Conservation (phyloP, 1,140 invertebrate species). For the Galleria mellonella region DNA sequence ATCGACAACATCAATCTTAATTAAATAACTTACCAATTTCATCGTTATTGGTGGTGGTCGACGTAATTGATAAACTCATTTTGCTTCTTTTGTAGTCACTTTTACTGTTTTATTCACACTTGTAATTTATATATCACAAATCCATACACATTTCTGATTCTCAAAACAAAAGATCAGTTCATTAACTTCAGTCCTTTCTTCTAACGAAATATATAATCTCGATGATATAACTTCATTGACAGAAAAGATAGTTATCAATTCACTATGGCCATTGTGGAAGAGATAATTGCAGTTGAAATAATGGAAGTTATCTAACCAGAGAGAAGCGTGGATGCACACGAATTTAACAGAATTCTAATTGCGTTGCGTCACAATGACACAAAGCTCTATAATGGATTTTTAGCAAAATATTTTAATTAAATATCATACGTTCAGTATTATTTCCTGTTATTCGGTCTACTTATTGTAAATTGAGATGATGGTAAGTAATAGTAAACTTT, state of each 20-base stretch:
- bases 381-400: no score
- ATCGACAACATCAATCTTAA: not conserved
- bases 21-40: constrained; percentile 47
- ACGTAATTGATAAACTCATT: constrained; percentile 38
- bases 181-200: constrained; percentile 3
- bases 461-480: no score
- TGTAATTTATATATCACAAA: constrained; percentile 2
- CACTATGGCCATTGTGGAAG: constrained; percentile 10
- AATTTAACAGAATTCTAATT: no score
- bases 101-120: constrained; percentile 3
- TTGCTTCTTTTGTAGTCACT: constrained; percentile 11
- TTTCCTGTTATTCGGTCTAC: no score
- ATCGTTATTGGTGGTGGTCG: constrained; percentile 31
- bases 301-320: constrained; percentile 29
- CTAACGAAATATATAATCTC: constrained; percentile 1
- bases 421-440: no score
- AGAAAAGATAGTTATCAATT: constrained; percentile 23
- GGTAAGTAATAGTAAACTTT: not conserved
- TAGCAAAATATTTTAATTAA: no score
- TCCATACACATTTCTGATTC: not conserved
- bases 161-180: constrained; percentile 4
- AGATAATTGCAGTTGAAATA: constrained; percentile 28
- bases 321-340: constrained; percentile 9
- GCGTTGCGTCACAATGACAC: constrained; percentile 20
- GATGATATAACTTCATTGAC: constrained; percentile 5